Percentiles rank a stretch among this genome's conserved stretches.
Evolutionary conservation across 2,113 vertebrate species (phyloP).

Genomic region (Dasyurus viverrinus): DNA sequence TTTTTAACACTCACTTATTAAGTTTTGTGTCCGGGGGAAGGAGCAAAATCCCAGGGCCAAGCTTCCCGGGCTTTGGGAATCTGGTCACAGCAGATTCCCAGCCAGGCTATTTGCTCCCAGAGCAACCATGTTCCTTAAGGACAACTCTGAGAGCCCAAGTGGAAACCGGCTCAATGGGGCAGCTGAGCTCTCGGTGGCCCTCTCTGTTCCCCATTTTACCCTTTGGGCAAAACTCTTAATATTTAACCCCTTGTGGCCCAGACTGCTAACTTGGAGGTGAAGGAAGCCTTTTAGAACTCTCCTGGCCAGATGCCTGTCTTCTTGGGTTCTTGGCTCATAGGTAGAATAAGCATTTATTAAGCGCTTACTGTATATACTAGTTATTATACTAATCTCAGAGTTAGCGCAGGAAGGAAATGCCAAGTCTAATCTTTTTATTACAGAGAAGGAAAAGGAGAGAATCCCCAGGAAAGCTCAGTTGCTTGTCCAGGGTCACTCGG

Average conservation of each 20-base stretch:
- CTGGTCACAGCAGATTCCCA: not conserved
- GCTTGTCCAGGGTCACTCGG: not conserved
- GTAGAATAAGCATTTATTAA: constrained; percentile 22
- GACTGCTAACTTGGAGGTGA: not conserved
- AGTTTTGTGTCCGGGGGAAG: not conserved
- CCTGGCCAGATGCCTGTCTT: not conserved
- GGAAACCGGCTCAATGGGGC: not conserved
- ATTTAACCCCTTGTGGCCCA: not conserved
- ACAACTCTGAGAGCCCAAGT: not conserved
- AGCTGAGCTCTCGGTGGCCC: not conserved
- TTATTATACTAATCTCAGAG: not conserved
- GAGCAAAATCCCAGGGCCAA: not conserved
- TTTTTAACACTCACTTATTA: not conserved
- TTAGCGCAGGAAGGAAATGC: not conserved
- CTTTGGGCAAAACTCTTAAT: not conserved
- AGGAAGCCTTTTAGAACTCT: not conserved
- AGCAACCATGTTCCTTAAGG: not conserved
- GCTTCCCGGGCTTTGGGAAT: not conserved
- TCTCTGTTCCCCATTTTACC: not conserved
- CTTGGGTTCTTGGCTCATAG: constrained; percentile 14
- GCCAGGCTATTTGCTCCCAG: not conserved
- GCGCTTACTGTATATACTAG: not conserved
- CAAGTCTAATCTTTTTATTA: not conserved
- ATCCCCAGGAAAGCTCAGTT: not conserved
- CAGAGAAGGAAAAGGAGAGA: not conserved